These are phyloP conservation scores for Cyprinella venusta DNA, from an alignment of 2,797 vertebrate species.

Conservation along the genomic window DNA sequence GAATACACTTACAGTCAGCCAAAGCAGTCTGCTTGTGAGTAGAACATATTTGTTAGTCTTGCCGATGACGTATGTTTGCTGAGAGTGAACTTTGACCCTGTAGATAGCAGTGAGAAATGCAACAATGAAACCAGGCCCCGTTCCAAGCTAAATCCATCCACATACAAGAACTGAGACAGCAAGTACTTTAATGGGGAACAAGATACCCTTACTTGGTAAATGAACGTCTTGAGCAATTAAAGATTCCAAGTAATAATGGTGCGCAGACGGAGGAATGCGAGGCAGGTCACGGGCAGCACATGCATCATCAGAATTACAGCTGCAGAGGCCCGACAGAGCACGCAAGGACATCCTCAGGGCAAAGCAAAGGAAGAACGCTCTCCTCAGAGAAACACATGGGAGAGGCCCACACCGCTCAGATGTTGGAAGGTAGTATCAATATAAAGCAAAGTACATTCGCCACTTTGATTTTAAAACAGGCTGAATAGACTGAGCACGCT, in stretches of 20 bases:
- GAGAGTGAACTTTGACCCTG: slow-evolving; percentile 50
- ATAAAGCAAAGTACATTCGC: slow-evolving; percentile 26
- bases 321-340: slow-evolving; percentile 62
- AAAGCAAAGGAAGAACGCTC: slow-evolving; percentile 57
- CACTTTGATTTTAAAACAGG: slow-evolving; percentile 34
- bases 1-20: slow-evolving; percentile 41
- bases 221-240: slow-evolving; percentile 82
- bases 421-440: slow-evolving; percentile 33
- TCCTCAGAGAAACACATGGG: slow-evolving; percentile 51
- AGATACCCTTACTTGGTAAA: slow-evolving; percentile 77
- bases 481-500: slow-evolving; percentile 35
- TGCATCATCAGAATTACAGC: slow-evolving; percentile 78
- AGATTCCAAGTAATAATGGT: slow-evolving; percentile 71
- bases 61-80: slow-evolving; percentile 56
- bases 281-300: slow-evolving; percentile 73
- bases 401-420: slow-evolving; percentile 27
- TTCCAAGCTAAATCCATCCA: slow-evolving; percentile 51
- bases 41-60: slow-evolving; percentile 46
- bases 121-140: slow-evolving; percentile 54
- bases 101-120: slow-evolving; percentile 59
- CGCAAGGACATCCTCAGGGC: slow-evolving; percentile 79
- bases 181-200: slow-evolving; percentile 69
- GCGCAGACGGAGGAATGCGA: slow-evolving; percentile 67
- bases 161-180: slow-evolving; percentile 58
- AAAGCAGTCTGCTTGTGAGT: slow-evolving; percentile 16